Base-by-base conservation (phyloP, 1,140 invertebrate genomes). In the Sitophilus oryzae region DNA sequence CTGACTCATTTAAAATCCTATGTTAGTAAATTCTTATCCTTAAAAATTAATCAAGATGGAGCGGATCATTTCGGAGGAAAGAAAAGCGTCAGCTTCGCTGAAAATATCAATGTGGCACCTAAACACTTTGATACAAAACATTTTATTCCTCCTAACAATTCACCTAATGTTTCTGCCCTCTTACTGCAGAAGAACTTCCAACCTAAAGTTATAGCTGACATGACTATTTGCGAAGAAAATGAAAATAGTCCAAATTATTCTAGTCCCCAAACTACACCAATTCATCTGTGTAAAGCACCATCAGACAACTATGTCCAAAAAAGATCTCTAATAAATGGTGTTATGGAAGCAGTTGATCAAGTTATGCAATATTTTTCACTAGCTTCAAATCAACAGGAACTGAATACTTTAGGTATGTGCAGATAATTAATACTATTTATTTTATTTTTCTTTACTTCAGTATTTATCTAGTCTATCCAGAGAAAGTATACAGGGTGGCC, bases 71-170 rank as follows among this genome's bases (percentile, higher is more conserved):
- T 79, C 80, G 81, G 76, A 75, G 71, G 76, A 60, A 77, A 88
- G 63, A 78, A 88, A 71, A 76, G 79, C 70, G 78, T 82, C 38
- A 89, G 79, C 76, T 87, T 81, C 71, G 84, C 82, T 35, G 76
- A 85, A 52, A 71, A 72, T 41, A 64, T 68, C 2, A 67, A 63
- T 36, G 52, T 65, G 14, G 53, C 57, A 43, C 59, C 63, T 2
- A 60, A 59, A 46, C 35, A 60, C 15, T 40, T 60, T 36, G 60
- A 66, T 34, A 60, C 73, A 78, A 76, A 77, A 43, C 58, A 61
- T 11, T 59, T 60, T 46, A 72, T 75, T 36, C 84, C 83, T 23
- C 83, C 83, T 47, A 83, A 83, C 34, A 86, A 86, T 67, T 85
- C 84, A 20, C 83, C 84, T 21, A 85, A 84, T 71, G 80, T 83